These are phyloP conservation scores for Bombus affinis DNA, from an alignment of 1,140 invertebrate genomes.

Conservation along the genomic window DNA sequence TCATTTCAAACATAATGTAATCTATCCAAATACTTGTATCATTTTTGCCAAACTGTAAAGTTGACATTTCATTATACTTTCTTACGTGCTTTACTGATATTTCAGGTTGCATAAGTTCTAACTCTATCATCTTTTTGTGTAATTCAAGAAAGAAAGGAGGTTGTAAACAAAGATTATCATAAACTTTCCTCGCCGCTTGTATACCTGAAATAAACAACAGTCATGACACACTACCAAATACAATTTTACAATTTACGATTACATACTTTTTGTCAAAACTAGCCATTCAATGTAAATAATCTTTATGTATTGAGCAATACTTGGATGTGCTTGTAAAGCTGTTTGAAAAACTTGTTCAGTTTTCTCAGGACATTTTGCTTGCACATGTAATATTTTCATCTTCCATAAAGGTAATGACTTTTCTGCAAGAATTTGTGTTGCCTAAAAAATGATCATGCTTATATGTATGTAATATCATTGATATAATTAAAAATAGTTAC, in stretches of 20 bases:
- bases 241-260: constrained; percentile 8
- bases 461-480: constrained; percentile 2
- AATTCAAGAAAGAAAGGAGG: constrained; percentile 81
- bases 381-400: constrained; percentile 79
- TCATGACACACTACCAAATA: constrained; percentile 17
- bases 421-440: constrained; percentile 74
- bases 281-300: constrained; percentile 82
- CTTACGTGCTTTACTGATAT: constrained; percentile 75
- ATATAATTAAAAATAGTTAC: background rate
- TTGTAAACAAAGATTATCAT: constrained; percentile 74
- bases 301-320: constrained; percentile 79
- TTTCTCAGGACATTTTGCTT: constrained; percentile 77
- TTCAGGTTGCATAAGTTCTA: constrained; percentile 81
- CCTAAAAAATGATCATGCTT: constrained; percentile 63
- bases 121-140: constrained; percentile 82
- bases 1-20: constrained; percentile 84
- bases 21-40: constrained; percentile 84
- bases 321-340: constrained; percentile 73
- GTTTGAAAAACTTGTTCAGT: constrained; percentile 80
- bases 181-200: constrained; percentile 77
- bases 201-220: constrained; percentile 74
- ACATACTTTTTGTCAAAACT: constrained; percentile 76
- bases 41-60: constrained; percentile 82
- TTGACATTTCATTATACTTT: constrained; percentile 80
- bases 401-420: constrained; percentile 81